These are phyloP conservation scores for Megamerina dolium DNA, from an alignment of 2,888 invertebrate species.

Conservation along the genomic window DNA sequence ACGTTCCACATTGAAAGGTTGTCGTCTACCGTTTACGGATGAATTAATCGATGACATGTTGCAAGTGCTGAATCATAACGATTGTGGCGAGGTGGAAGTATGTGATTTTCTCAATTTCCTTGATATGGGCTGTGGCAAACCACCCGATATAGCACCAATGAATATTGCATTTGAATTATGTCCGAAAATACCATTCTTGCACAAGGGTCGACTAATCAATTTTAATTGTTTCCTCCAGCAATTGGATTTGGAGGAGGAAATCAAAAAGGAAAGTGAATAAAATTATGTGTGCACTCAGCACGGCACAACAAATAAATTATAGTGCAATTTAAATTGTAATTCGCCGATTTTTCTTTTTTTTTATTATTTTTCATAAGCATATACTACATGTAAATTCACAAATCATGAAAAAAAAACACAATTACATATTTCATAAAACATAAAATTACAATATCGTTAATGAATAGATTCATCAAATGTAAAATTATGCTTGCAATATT, in stretches of 20 bases:
- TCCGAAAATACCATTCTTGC: slow-evolving; percentile 43
- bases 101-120: slow-evolving; percentile 66
- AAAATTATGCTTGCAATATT: no score
- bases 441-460: no score
- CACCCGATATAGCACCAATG: slow-evolving; percentile 41
- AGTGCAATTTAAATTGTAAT: neutral
- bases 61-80: slow-evolving; percentile 55
- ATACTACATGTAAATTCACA: no score
- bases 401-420: no score
- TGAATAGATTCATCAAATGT: no score
- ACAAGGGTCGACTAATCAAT: slow-evolving; percentile 43
- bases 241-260: slow-evolving; percentile 41
- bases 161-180: slow-evolving; percentile 47
- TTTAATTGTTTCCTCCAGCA: slow-evolving; percentile 42
- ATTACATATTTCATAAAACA: no score
- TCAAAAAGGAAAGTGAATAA: slow-evolving; percentile 25
- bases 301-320: neutral
- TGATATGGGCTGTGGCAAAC: slow-evolving; percentile 55
- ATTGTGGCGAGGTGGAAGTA: slow-evolving; percentile 60
- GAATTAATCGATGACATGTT: slow-evolving; percentile 67
- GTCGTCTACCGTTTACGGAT: slow-evolving; percentile 61
- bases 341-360: no score
- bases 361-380: slow-evolving; percentile 23
- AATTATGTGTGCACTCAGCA: neutral
- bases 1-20: slow-evolving; percentile 62